These are phyloP conservation scores for Chouioia cunea DNA, from an alignment of 2,888 invertebrate genomes.

Conservation along the genomic window DNA sequence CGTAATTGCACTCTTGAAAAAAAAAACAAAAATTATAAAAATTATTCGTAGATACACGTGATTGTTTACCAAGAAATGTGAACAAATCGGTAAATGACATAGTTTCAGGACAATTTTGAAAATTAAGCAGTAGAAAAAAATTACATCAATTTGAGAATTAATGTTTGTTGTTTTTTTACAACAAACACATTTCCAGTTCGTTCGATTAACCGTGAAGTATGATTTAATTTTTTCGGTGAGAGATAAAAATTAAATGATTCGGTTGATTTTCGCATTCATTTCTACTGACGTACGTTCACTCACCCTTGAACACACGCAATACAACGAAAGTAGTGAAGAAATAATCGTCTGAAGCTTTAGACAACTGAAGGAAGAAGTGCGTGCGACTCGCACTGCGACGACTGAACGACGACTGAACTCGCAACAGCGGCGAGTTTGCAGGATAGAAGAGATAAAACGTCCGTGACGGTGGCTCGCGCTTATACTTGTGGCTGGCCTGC, in stretches of 20 bases:
- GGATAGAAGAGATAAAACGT: no score
- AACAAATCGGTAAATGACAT: neutral
- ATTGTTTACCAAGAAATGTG: neutral
- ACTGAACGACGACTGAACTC: slow-evolving; percentile 62
- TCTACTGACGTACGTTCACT: neutral
- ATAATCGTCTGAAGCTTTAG: neutral
- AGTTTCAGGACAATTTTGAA: no score
- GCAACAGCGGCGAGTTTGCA: neutral
- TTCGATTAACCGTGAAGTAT: no score
- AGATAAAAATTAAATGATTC: neutral
- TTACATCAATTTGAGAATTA: no score
- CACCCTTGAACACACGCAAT: slow-evolving; percentile 1
- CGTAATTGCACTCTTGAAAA: slow-evolving; percentile 20
- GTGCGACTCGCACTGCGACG: slow-evolving; percentile 50
- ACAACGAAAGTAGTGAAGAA: neutral
- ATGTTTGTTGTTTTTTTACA: no score
- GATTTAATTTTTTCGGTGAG: neutral
- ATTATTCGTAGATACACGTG: neutral
- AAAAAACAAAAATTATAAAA: slow-evolving; percentile 3
- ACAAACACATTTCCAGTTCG: no score
- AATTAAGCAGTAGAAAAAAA: no score
- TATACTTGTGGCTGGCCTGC: slow-evolving; percentile 44
- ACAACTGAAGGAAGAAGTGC: neutral
- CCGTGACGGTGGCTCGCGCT: neutral
- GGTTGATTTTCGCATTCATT: no score